Evolutionary conservation across 92 coral and sea anemone genomes (phyloP).

Genomic region (Scolanthus callimorphus): DNA sequence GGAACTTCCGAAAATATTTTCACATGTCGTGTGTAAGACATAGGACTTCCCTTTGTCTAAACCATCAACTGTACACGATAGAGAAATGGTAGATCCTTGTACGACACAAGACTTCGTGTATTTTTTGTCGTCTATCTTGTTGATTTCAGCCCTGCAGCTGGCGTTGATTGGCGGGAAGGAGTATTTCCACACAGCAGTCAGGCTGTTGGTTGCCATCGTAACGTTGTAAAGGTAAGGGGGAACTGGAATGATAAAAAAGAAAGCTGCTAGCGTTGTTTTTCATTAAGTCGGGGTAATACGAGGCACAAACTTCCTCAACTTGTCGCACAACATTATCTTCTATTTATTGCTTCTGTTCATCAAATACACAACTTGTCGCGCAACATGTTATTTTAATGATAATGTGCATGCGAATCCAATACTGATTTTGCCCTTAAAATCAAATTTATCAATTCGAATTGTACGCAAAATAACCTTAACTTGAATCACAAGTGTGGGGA

Average conservation of each 20-base stretch:
- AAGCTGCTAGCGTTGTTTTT: too few species aligned
- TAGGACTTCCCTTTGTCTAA: background rate
- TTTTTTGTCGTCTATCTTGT: background rate
- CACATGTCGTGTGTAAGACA: background rate
- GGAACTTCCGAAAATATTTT: background rate
- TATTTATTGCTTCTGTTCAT: too few species aligned
- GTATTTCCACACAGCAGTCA: background rate
- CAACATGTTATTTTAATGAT: too few species aligned
- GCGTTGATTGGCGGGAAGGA: background rate
- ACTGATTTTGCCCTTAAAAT: too few species aligned
- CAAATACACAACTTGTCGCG: too few species aligned
- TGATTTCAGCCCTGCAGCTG: background rate
- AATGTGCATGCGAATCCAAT: too few species aligned
- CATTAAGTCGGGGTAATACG: too few species aligned
- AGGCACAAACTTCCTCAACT: too few species aligned
- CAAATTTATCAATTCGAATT: too few species aligned
- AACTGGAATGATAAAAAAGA: background rate
- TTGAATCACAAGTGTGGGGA: too few species aligned
- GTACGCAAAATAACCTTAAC: too few species aligned
- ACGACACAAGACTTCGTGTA: background rate
- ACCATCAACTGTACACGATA: background rate
- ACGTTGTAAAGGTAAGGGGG: background rate
- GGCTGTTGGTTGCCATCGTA: background rate
- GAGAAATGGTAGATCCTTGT: background rate
- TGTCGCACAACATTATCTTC: too few species aligned